Evolutionary conservation across 2,888 invertebrate genomes (phyloP).

Genomic region (Nephrotoma guestfalica): DNA sequence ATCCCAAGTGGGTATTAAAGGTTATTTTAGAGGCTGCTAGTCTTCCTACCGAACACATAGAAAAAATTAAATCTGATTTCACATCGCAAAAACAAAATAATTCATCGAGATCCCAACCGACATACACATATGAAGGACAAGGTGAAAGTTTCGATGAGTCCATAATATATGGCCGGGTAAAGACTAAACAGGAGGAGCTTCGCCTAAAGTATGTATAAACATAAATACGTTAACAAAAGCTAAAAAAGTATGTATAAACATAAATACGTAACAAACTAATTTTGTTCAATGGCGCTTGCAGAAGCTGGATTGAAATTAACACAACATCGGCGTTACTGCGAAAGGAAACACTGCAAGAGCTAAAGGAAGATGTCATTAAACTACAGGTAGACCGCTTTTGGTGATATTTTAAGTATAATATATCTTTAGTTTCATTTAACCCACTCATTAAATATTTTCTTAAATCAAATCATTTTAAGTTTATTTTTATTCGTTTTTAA

Average conservation of each 20-base stretch:
- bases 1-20: constrained; percentile 58
- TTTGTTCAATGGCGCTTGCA: constrained; percentile 19
- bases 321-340: constrained; percentile 48
- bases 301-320: constrained; percentile 61
- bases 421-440: not conserved
- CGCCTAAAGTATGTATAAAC: not conserved
- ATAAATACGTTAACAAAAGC: not conserved
- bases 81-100: constrained; percentile 17
- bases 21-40: constrained; percentile 63
- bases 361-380: constrained; percentile 54
- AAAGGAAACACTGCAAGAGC: constrained; percentile 48
- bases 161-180: not conserved
- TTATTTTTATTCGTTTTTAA: not conserved
- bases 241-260: no score
- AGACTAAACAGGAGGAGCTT: not conserved
- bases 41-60: constrained; percentile 74
- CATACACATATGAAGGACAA: not conserved
- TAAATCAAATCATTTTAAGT: not conserved
- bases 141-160: not conserved
- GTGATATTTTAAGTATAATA: not conserved
- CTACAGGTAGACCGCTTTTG: constrained; percentile 12
- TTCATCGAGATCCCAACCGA: not conserved
- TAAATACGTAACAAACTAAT: not conserved
- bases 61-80: constrained; percentile 42
- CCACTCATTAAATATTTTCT: not conserved